Evolutionary conservation across 2,113 vertebrate genomes (phyloP), one percentile per base, ranked within the genome.

Genomic region (Triplophysa rosa): DNA sequence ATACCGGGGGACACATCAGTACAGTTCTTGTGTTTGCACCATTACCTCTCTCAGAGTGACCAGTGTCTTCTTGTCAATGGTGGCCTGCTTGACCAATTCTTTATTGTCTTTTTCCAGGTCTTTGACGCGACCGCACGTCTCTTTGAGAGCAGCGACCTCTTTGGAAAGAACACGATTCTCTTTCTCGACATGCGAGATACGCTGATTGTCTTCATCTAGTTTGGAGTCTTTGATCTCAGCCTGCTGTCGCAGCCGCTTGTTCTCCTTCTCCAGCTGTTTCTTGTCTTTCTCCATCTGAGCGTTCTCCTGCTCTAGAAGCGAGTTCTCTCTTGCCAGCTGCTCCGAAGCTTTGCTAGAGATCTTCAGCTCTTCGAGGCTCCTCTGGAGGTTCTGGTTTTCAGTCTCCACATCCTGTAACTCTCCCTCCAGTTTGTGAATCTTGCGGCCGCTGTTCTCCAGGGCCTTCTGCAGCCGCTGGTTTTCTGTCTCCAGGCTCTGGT

Each of bases 401-500:
- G 92, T 88, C 84, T 99, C 98, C 67, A 98, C 89, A 49, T 99
- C 98, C 68, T 95, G 96, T 8, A 99, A 86, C 84, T 99, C 97
- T 7, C 88, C 94, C 88, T 99, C 97, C 84, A 98, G 85, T 26
- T 99, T 95, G 63, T 98, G 96, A 76, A 99, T 96, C 89, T 99
- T 99, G 89, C 96, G 97, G 91, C 93, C 96, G 90, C 95, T 98
- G 87, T 97, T 98, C 88, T 99, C 98, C 42, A 99, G 88, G 72
- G 95, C 94, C 87, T 98, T 98, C 91, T 99, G 96, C 4, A 99
- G 89, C 45, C 96, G 95, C 90, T 99, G 98, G 91, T 98, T 99
- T 91, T 99, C 98, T 0, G 94, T 97, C 87, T 99, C 98, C 83
- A 99, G 89, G 82, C 97, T 96, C 84, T 99, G 97, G 88, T 95